phyloP scores from a whole-genome alignment of 2,888 invertebrate genomes.

The Cancer borealis region DNA sequence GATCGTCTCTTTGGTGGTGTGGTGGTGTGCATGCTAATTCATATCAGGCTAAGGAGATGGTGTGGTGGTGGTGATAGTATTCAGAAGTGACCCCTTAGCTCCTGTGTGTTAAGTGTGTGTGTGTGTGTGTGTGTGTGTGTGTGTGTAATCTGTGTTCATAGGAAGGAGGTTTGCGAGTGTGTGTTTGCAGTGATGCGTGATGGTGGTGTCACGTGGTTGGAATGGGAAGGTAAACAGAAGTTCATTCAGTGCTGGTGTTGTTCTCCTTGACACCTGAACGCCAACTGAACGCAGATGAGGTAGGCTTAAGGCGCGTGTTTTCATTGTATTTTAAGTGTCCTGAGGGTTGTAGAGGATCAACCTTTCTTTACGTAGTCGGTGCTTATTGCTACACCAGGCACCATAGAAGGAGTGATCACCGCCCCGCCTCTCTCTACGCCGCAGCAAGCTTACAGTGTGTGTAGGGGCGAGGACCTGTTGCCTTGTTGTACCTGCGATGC shows the following conservation, averaged over 20 bases:
- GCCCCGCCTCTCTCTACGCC: background rate
- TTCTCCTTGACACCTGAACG: background rate
- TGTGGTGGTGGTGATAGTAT: background rate
- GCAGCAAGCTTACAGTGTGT: slow-evolving; percentile 5
- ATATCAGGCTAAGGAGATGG: background rate
- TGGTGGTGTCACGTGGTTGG: background rate
- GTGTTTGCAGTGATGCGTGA: background rate
- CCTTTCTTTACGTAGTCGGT: background rate
- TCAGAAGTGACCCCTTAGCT: background rate
- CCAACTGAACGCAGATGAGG: background rate
- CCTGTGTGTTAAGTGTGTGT: background rate
- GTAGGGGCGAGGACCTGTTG: background rate
- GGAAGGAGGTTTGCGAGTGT: background rate
- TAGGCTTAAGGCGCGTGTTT: background rate
- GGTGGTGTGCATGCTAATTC: background rate
- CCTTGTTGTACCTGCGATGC: background rate
- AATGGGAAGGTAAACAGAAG: background rate
- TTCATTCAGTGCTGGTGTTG: background rate
- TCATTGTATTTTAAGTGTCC: background rate
- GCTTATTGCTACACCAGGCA: background rate
- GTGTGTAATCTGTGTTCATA: background rate
- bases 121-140: background rate
- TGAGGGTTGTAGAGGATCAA: background rate
- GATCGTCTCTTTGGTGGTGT: background rate
- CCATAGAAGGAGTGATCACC: background rate